Conservation (phyloP, 1,140 invertebrate species). For the Zaprionus camerounensis region DNA sequence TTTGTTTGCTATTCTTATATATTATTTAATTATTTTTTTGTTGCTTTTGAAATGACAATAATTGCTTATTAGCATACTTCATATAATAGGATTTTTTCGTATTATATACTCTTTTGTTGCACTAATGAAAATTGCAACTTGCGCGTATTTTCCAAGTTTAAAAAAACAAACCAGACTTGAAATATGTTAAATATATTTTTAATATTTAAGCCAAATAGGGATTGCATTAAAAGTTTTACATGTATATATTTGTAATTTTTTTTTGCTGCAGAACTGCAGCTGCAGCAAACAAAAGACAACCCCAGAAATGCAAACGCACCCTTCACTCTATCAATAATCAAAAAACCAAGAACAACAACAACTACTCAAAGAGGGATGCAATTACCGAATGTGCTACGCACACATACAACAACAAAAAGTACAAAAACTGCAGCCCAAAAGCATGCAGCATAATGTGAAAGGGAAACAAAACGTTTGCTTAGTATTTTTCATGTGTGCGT, state of each 20-base stretch:
- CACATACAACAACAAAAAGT: slow-evolving; percentile 22
- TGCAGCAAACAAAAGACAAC: neutral
- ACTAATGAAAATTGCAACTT: neutral
- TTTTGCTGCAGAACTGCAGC: neutral
- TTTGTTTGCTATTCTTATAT: neutral
- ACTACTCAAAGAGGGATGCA: slow-evolving; percentile 26
- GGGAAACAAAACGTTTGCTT: slow-evolving; percentile 22
- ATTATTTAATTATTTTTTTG: neutral
- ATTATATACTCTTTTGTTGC: neutral
- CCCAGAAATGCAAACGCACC: neutral
- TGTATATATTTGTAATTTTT: too few species aligned
- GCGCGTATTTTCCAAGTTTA: neutral
- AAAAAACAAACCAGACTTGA: neutral
- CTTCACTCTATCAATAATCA: neutral
- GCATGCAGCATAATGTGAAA: slow-evolving; percentile 45
- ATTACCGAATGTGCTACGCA: slow-evolving; percentile 8
- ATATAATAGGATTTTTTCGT: neutral
- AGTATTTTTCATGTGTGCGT: slow-evolving; percentile 23
- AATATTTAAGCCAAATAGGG: neutral
- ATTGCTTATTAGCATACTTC: neutral
- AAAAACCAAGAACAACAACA: neutral
- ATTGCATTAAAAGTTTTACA: too few species aligned
- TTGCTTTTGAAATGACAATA: neutral
- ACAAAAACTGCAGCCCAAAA: slow-evolving; percentile 45
- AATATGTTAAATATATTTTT: neutral